A percentile compares a stretch with the other conserved stretches of the same genome.
Conservation (phyloP, 2,113 vertebrate genomes). For the Pedetes capensis region DNA sequence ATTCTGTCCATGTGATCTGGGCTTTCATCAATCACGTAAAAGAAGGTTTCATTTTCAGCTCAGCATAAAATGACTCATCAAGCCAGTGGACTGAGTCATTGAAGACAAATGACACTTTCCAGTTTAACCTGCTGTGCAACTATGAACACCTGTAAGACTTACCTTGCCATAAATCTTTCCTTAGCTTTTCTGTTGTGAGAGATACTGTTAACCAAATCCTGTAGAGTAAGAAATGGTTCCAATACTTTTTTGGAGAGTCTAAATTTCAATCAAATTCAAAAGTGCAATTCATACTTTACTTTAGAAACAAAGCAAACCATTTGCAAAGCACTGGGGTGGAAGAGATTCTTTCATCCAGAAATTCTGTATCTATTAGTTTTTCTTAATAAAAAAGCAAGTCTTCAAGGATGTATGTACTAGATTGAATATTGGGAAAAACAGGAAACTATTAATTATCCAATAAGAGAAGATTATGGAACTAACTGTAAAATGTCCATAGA, state of each 20-base stretch:
- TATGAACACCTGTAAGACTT: background rate
- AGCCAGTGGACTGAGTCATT: background rate
- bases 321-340: background rate
- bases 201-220: background rate
- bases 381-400: slow-evolving; percentile 37
- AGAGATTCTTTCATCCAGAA: background rate
- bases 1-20: background rate
- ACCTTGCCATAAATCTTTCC: background rate
- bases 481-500: background rate
- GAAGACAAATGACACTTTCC: slow-evolving; percentile 1
- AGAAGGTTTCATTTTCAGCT: slow-evolving; percentile 3
- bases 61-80: slow-evolving; percentile 35
- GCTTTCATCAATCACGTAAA: background rate
- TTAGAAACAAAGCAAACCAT: slow-evolving; percentile 3
- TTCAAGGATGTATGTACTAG: background rate
- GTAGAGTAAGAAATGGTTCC: background rate
- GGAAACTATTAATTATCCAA: slow-evolving; percentile 9
- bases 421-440: background rate
- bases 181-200: background rate
- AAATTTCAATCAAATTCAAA: slow-evolving; percentile 39
- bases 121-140: slow-evolving; percentile 35
- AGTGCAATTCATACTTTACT: background rate
- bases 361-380: background rate
- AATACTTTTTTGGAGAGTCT: background rate
- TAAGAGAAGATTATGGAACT: background rate